These are phyloP conservation scores for Heliangelus exortis DNA, from an alignment of 2,797 vertebrate genomes.

Conservation along the genomic window DNA sequence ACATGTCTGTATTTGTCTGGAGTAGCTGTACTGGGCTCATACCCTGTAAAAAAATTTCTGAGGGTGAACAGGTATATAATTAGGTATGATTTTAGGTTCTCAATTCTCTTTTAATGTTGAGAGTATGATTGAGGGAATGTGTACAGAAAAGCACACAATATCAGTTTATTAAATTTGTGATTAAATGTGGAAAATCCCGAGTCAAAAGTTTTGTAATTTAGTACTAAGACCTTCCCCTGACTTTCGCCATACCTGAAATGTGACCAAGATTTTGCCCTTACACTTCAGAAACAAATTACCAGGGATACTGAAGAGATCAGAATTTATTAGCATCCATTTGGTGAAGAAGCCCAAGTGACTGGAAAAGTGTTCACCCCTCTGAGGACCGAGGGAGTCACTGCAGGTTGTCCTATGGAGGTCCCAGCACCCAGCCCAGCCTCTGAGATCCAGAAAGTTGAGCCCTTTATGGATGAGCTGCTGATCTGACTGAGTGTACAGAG, in stretches of 20 bases:
- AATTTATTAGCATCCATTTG: background rate
- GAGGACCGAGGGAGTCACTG: background rate
- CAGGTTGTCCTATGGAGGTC: accelerated
- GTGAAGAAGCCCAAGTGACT: background rate
- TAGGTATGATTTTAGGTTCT: background rate
- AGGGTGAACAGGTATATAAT: background rate
- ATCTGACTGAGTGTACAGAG: background rate
- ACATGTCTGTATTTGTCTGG: accelerated
- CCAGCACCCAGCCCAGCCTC: background rate
- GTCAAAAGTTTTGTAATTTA: background rate
- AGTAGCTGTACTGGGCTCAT: background rate
- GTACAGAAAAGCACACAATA: background rate
- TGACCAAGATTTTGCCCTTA: background rate
- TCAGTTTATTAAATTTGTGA: background rate
- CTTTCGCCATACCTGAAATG: background rate
- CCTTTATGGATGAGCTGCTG: background rate
- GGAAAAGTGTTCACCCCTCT: background rate
- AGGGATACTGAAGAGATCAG: background rate
- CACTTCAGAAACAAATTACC: background rate
- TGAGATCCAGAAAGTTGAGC: accelerated
- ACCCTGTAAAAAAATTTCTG: background rate
- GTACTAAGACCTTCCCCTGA: background rate
- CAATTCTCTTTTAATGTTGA: background rate
- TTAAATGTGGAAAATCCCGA: background rate
- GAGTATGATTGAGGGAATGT: background rate